A percentile compares a stretch with the other conserved stretches of the same genome.
phyloP scores from a whole-genome alignment of 2,888 invertebrate genomes.

The Scaptomyza tumidula region DNA sequence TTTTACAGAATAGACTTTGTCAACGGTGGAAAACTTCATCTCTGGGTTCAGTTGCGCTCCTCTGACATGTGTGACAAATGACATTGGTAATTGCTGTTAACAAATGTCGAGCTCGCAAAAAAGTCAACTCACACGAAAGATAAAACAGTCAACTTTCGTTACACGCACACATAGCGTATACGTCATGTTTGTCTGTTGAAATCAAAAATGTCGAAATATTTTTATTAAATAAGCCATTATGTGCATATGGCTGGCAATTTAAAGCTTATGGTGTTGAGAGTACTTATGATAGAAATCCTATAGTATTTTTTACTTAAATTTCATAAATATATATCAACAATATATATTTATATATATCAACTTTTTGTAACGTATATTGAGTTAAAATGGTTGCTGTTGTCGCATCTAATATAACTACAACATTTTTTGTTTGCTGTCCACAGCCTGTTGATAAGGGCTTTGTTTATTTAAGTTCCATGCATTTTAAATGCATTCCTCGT shows the following conservation, averaged over 20 bases:
- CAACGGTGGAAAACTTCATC: constrained; percentile 11
- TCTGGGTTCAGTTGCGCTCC: not conserved
- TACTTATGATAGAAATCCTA: constrained; percentile 6
- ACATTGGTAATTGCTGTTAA: constrained; percentile 60
- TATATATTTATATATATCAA: no score
- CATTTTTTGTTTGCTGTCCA: not conserved
- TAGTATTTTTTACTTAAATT: not conserved
- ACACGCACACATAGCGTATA: constrained; percentile 28
- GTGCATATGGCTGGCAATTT: constrained; percentile 3
- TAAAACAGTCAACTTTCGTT: not conserved
- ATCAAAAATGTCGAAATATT: constrained; percentile 16
- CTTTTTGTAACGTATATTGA: no score
- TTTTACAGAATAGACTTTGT: constrained; percentile 41
- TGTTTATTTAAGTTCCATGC: constrained; percentile 28
- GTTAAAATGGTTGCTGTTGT: no score
- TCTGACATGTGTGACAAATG: constrained; percentile 53
- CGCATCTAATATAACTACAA: no score
- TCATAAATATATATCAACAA: no score
- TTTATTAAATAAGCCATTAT: constrained; percentile 30
- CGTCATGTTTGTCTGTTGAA: constrained; percentile 1
- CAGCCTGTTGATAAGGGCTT: constrained; percentile 21
- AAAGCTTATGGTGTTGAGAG: constrained; percentile 3
- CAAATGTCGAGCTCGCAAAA: constrained; percentile 14
- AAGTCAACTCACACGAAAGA: constrained; percentile 4
- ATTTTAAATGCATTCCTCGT: constrained; percentile 27